A percentile compares a stretch with the other conserved stretches of the same genome.
phyloP scores from a whole-genome alignment of 2,113 vertebrate genomes.

The Alces alces region DNA sequence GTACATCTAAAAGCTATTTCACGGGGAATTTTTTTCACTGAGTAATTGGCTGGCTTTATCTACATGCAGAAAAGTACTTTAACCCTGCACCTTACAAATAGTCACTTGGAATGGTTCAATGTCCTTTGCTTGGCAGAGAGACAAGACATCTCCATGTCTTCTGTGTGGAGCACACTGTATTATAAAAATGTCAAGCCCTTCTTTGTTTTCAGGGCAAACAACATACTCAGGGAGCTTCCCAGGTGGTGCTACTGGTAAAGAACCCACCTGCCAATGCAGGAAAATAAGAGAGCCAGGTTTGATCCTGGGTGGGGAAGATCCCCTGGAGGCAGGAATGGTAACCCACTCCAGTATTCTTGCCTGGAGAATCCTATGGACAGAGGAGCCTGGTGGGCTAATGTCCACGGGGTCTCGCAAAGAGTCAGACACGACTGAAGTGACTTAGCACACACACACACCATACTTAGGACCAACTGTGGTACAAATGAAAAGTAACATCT shows the following conservation, averaged over 20 bases:
- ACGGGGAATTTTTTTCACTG: conserved; percentile 56
- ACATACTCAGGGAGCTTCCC: background rate
- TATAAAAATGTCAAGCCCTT: background rate
- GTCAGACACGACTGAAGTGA: background rate
- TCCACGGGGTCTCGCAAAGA: background rate
- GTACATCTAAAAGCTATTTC: conserved; percentile 73
- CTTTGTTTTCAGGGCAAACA: background rate
- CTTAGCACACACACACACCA: background rate
- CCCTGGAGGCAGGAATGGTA: background rate
- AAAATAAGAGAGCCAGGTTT: background rate
- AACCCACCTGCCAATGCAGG: background rate
- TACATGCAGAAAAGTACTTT: conserved; percentile 25
- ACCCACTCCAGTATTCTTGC: background rate
- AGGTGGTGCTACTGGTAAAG: background rate
- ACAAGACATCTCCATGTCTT: background rate
- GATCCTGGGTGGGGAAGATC: background rate
- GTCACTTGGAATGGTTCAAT: background rate
- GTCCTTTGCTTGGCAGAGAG: conserved; percentile 25
- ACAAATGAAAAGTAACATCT: background rate
- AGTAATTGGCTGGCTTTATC: conserved; percentile 65
- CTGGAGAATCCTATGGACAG: background rate
- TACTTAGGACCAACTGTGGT: background rate
- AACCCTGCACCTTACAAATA: conserved; percentile 7
- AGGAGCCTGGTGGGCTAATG: background rate
- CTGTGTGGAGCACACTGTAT: background rate